These are phyloP conservation scores for Trogon melanurus DNA, from an alignment of 2,113 vertebrate genomes.

Conservation along the genomic window DNA sequence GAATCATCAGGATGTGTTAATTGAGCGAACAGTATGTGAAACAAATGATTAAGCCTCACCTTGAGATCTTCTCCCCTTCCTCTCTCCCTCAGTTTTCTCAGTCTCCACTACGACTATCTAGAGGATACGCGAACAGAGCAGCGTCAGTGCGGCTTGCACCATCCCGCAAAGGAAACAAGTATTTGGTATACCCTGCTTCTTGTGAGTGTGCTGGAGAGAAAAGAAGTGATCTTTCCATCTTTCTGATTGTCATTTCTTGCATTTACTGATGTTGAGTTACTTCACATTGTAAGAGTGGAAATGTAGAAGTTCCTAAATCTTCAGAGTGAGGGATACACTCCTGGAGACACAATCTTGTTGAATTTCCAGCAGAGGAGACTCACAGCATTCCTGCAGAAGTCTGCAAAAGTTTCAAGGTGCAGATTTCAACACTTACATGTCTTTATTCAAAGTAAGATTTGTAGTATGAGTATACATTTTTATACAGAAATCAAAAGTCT, in stretches of 20 bases:
- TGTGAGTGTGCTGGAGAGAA: background rate
- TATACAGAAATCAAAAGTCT: background rate
- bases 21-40: conserved; percentile 44
- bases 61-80: background rate
- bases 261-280: background rate
- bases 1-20: conserved; percentile 61
- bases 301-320: accelerated
- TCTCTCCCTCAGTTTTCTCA: background rate
- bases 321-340: background rate
- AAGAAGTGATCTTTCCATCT: background rate
- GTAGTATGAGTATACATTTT: background rate
- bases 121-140: accelerated
- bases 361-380: background rate
- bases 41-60: background rate
- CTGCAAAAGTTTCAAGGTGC: background rate
- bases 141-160: background rate
- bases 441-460: background rate
- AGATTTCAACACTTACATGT: background rate
- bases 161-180: background rate
- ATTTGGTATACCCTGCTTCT: background rate
- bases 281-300: accelerated
- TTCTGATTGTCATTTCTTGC: background rate
- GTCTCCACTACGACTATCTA: accelerated
- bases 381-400: background rate
- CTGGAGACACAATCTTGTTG: background rate